Percentiles rank a stretch among this genome's conserved stretches.
Evolutionary conservation across 2,113 vertebrate genomes (phyloP).

Genomic region (Xenopus tropicalis): UCB_Xtro_10.0 CM004449.2:72106001-72106500

Average conservation of each 20-base stretch:
- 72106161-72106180: conserved; percentile 15
- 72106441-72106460: conserved; percentile 60
- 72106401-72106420: background rate
- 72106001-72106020: background rate
- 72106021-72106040: conserved; percentile 43
- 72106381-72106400: conserved; percentile 1
- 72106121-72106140: conserved; percentile 27
- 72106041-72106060: background rate
- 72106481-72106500: conserved; percentile 53
- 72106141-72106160: conserved; percentile 1
- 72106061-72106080: conserved; percentile 36
- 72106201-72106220: too few relatives aligned
- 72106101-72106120: conserved; percentile 51
- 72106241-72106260: too few relatives aligned
- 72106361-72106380: background rate
- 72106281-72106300: too few relatives aligned
- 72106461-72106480: conserved; percentile 59
- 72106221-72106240: too few relatives aligned
- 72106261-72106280: too few relatives aligned
- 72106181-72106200: conserved; percentile 3
- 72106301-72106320: too few relatives aligned
- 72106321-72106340: too few relatives aligned
- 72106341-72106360: background rate
- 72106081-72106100: conserved; percentile 79
- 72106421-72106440: conserved; percentile 40